Evolutionary conservation across 2,113 vertebrate genomes (phyloP).

Genomic region (Rhynchopsitta pachyrhyncha): DNA sequence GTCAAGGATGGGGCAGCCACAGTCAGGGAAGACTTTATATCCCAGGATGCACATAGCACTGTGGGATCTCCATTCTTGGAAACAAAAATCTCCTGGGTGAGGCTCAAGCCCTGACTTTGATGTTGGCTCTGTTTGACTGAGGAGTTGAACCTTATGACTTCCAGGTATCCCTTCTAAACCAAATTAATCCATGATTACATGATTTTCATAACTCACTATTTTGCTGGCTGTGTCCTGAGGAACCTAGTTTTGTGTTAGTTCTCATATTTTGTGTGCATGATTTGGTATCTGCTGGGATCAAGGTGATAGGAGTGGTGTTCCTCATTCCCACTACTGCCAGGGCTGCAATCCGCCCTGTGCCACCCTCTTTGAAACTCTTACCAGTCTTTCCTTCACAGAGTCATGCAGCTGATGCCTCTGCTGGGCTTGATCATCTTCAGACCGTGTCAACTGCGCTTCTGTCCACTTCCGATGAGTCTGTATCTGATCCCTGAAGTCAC

Average conservation of each 20-base stretch:
- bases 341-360: no score
- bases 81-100: not conserved
- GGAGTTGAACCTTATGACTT: not conserved
- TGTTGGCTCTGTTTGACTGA: not conserved
- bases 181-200: not conserved
- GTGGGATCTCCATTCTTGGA: not conserved
- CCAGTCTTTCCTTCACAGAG: constrained; percentile 72
- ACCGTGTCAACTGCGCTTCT: constrained; percentile 62
- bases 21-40: not conserved
- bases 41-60: no score
- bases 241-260: not conserved
- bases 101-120: not conserved
- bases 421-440: constrained; percentile 55
- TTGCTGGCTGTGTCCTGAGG: not conserved
- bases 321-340: not conserved
- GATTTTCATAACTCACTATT: accelerated
- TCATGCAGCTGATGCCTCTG: constrained; percentile 53
- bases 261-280: accelerated
- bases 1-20: not conserved
- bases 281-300: not conserved
- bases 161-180: not conserved
- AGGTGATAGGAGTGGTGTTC: accelerated
- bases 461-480: constrained; percentile 72
- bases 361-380: constrained; percentile 27
- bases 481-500: constrained; percentile 68